Evolutionary conservation across 2,797 vertebrate genomes (phyloP).

Genomic region (Pangasius djambal): DNA sequence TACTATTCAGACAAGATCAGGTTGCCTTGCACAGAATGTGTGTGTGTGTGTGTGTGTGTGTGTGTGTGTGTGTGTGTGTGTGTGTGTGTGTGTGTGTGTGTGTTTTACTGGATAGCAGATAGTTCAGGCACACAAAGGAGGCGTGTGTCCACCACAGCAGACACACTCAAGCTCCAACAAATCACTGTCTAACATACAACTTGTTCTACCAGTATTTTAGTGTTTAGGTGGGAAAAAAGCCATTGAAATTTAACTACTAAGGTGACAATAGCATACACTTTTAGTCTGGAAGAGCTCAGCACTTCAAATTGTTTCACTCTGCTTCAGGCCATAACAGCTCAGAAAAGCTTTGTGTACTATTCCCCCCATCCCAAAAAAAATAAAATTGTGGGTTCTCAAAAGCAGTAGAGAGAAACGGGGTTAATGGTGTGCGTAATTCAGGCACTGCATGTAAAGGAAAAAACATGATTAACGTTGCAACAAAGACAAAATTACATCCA

Average conservation of each 20-base stretch:
- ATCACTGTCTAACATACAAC: constrained; percentile 39
- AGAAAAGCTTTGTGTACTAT: not conserved
- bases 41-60: not conserved
- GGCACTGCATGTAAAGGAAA: not conserved
- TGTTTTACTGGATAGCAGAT: constrained; percentile 11
- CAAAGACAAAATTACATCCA: not conserved
- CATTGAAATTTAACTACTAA: constrained; percentile 33
- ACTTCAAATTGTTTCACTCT: constrained; percentile 12
- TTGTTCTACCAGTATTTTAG: constrained; percentile 41
- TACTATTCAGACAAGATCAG: not conserved
- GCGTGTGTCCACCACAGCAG: constrained; percentile 34
- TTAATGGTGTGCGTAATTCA: not conserved
- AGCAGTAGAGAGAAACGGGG: not conserved
- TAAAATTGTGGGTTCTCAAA: not conserved
- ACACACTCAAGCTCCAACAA: constrained; percentile 16
- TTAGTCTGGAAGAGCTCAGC: constrained; percentile 14
- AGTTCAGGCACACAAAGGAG: constrained; percentile 18
- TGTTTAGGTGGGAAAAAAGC: constrained; percentile 12
- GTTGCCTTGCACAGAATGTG: not conserved
- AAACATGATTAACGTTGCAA: not conserved
- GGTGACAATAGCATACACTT: constrained; percentile 26
- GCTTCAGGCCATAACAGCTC: constrained; percentile 34
- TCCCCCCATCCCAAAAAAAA: not conserved
- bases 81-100: constrained; percentile 25
- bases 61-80: constrained; percentile 2